These are phyloP conservation scores for Thymallus thymallus DNA, from an alignment of 2,113 vertebrate genomes.

Conservation along the genomic window DNA sequence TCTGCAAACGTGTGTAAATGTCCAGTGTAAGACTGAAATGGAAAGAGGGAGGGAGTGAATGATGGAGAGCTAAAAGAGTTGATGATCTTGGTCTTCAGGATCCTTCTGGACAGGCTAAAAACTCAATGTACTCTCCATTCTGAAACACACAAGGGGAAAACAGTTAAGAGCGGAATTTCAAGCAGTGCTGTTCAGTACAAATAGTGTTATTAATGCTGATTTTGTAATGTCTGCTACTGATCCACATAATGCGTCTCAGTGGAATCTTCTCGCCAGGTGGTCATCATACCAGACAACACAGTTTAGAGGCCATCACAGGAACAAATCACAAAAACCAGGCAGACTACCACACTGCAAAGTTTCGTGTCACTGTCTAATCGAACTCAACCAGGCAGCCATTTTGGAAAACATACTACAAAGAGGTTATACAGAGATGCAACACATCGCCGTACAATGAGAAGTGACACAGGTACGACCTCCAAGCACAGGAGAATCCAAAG, in stretches of 20 bases:
- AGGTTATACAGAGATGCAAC: background rate
- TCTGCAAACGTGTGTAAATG: background rate
- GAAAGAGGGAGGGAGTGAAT: background rate
- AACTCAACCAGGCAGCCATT: background rate
- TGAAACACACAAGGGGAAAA: slow-evolving; percentile 29
- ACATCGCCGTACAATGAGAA: background rate
- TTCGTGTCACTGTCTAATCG: background rate
- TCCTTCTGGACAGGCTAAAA: slow-evolving; percentile 29
- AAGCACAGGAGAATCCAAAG: background rate
- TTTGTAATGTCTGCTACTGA: no score
- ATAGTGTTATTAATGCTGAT: no score
- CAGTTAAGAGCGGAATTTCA: no score
- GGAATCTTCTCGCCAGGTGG: no score
- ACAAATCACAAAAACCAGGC: no score
- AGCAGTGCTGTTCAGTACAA: no score
- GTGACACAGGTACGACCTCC: background rate
- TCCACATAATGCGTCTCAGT: no score
- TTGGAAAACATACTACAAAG: background rate
- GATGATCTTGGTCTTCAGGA: slow-evolving; percentile 33
- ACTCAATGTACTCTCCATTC: slow-evolving; percentile 48
- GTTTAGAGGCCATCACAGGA: no score
- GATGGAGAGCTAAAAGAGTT: background rate
- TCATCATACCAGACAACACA: no score
- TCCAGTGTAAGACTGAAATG: background rate
- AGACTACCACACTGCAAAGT: no score